Evolutionary conservation across 2,113 vertebrate species (phyloP), one percentile per base, ranked within the genome.

Genomic region (Lucifuga dentata): DNA sequence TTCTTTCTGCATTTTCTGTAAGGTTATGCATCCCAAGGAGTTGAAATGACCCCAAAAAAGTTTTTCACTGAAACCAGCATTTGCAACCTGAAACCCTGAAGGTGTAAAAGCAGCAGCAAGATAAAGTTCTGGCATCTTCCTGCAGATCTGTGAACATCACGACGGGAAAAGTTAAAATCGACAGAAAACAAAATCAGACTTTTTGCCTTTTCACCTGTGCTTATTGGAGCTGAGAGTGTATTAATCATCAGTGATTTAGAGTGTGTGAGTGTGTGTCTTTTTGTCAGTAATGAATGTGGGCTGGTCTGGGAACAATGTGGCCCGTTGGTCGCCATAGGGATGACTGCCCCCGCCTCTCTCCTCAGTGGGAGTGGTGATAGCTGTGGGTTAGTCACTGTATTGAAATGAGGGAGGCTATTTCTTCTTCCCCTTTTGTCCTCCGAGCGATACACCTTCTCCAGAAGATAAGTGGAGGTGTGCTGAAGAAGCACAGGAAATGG

Each of bases 201-300:
- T 5, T n/a, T 19, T 11, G 29, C 39, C 33, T 24, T 52, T 68
- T 68, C 68, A 88, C 78, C 76, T 83, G 70, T 33, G 43, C 29
- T 53, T 59, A 64, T 62, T 59, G 36, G 21, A 81, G 80, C 59
- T 79, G 63, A 26, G 73, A 80, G 81, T 75, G 67, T 74, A 83
- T 86, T 74, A 76, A 80, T 72, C 68, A 60, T 56, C 60, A 56
- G 51, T 53, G 80, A 66, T 70, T 81, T 74, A 76, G 80, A 53
- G 69, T 81, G 67, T 55, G 68, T 81, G 78, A 74, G 83, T 84
- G 86, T 80, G 62, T 64, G 56, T 62, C 43, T 83, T 84, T 92
- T 92, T 92, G 90, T 93, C 87, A 88, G 86, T 90, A 89, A 85
- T 93, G 89, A 89, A 91, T 93, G 90, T 90, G 90, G 88, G 91